Evolutionary conservation across 92 coral and sea anemone genomes (phyloP), one percentile per base, ranked within the genome.

Genomic region (Phenganax subtilis): DNA sequence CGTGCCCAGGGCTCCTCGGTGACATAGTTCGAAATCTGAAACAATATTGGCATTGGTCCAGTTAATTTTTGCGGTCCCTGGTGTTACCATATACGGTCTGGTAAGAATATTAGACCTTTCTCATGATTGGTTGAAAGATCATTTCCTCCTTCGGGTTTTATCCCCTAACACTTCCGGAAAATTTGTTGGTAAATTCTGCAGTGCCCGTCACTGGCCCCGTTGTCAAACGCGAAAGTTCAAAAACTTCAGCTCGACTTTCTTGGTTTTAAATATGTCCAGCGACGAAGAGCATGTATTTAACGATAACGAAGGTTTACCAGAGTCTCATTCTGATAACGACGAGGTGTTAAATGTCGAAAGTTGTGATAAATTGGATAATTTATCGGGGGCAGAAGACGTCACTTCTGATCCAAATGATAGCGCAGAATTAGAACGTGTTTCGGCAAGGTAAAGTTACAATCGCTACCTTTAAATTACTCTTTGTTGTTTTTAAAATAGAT

Each of bases 401-500:
- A 76, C 17, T 9, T 37, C 3, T 16, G 71, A 60, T 51, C 54
- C 44, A 29, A 60, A 57, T 16, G 81, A 55, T 55, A 56, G 52
- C 53, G 31, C 27, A 27, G 58, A 20, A 37, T n/a, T 51, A 12
- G 65, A 76, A 76, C 68, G 25, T 10, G 52, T 8, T 29, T 28
- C 67, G 68, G 12, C 81, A 9, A 76, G 81, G 81, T 76, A 76
- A 76, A 0, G 70, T 76, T 29, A 28, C 81, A 76, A 76, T 60
- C 30, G 57, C 9, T 8, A 75, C 64, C 20, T 30, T 64, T 10
- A 51, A 17, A 59, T 37, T 37, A 37, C 47, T 5, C 2, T 37
- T 37, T 37, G 47, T 37, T 5, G 3, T 37, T 37, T 37, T 37
- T 37, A 5, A 37, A 37, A 37, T 37, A 37, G 47, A 37, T 37